These are phyloP conservation scores for Trogon surrucura DNA, from an alignment of 2,113 vertebrate species.

Conservation along the genomic window DNA sequence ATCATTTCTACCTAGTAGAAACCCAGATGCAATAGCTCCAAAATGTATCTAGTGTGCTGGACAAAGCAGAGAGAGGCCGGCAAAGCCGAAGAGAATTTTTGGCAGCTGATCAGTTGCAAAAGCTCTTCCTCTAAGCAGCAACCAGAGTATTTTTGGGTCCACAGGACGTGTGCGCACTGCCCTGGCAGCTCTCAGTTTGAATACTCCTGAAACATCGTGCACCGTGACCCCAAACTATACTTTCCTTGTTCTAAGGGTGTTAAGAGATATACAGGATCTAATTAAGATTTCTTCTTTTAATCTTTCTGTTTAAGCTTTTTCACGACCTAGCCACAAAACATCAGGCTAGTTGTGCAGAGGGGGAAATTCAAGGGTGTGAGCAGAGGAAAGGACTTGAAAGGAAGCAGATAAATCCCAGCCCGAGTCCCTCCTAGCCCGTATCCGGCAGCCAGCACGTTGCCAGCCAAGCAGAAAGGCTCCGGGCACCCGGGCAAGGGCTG, in stretches of 20 bases:
- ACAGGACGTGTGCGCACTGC: not conserved
- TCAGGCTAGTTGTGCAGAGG: not conserved
- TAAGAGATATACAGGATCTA: not conserved
- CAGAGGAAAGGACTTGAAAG: constrained; percentile 38
- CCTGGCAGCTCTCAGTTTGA: not conserved
- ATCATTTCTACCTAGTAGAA: not conserved
- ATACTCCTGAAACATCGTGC: not conserved
- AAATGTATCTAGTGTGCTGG: not conserved
- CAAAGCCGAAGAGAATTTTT: not conserved
- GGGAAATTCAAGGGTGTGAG: constrained; percentile 1
- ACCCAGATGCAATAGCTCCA: not conserved
- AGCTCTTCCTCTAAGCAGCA: not conserved
- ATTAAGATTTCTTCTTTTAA: not conserved
- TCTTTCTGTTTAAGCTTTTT: not conserved
- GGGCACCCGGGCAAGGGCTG: not conserved
- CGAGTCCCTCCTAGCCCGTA: accelerated
- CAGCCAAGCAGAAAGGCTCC: not conserved
- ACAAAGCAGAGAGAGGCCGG: not conserved
- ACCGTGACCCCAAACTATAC: not conserved
- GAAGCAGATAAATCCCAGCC: constrained; percentile 16
- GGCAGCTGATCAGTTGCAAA: not conserved
- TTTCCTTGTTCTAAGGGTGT: not conserved
- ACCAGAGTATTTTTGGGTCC: not conserved
- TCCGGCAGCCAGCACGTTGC: not conserved
- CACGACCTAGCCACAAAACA: not conserved